phyloP scores from a whole-genome alignment of 2,888 invertebrate genomes.

The Exephanes ischioxanthus region DNA sequence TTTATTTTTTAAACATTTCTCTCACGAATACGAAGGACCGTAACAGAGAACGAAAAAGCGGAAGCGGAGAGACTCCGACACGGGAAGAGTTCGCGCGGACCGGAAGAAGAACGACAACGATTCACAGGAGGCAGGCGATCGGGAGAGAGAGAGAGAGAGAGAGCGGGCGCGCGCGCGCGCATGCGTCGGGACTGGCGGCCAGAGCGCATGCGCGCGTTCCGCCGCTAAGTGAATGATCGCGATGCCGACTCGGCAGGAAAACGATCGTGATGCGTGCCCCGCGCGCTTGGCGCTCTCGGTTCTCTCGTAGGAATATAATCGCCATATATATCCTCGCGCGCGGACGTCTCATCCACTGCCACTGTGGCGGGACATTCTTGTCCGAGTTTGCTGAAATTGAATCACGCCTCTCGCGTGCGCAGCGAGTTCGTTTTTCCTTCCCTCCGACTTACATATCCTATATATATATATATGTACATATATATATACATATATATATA shows the following conservation, averaged over 20 bases:
- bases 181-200: conserved; percentile 27
- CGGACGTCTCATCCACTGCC: conserved; percentile 11
- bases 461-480: not conserved
- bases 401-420: conserved; percentile 25
- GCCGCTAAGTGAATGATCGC: conserved; percentile 64
- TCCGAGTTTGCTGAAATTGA: conserved; percentile 51
- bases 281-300: conserved; percentile 15
- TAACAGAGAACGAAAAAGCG: too few species aligned
- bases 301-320: conserved; percentile 57
- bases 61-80: not conserved
- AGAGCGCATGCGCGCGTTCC: conserved; percentile 59
- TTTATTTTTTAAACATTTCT: too few species aligned
- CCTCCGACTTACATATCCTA: not conserved
- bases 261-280: conserved; percentile 56
- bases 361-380: conserved; percentile 32
- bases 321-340: conserved; percentile 7
- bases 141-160: too few species aligned
- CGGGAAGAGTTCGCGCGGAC: conserved; percentile 44
- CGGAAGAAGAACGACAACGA: conserved; percentile 46
- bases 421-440: conserved; percentile 7
- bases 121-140: not conserved
- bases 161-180: conserved; percentile 27
- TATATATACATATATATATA: too few species aligned
- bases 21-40: too few species aligned
- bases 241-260: conserved; percentile 65